Percentiles rank a stretch among this genome's conserved stretches.
Evolutionary conservation across 2,797 vertebrate species (phyloP).

Genomic region (Gouania willdenowi): DNA sequence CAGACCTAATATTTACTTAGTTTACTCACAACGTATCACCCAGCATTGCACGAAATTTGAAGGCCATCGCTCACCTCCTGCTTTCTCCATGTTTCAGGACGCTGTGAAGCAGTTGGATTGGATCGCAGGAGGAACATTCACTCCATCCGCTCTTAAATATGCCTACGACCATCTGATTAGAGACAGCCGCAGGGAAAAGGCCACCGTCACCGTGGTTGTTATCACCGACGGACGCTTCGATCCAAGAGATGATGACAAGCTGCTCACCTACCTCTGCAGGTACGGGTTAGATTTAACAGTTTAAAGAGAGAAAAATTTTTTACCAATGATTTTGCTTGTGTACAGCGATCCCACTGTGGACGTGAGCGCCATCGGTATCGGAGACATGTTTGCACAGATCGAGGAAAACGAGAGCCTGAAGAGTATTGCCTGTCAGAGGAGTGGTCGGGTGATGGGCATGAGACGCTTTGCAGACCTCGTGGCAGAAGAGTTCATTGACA

Average conservation of each 20-base stretch:
- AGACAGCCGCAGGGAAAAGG: constrained; percentile 84
- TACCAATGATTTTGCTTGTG: too few species aligned
- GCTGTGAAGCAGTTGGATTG: constrained; percentile 91
- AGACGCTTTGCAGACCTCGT: constrained; percentile 92
- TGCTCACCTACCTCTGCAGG: constrained; percentile 84
- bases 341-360: constrained; percentile 69
- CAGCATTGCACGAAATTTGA: too few species aligned
- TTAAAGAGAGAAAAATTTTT: too few species aligned
- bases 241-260: constrained; percentile 86
- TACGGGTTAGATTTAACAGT: not conserved
- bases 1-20: too few species aligned
- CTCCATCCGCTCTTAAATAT: constrained; percentile 92
- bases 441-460: constrained; percentile 85
- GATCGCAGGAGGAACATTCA: constrained; percentile 98
- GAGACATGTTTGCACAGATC: constrained; percentile 90
- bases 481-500: constrained; percentile 92
- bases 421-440: constrained; percentile 85
- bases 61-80: not conserved
- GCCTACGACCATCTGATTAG: constrained; percentile 93
- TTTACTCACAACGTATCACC: too few species aligned
- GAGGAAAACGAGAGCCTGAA: constrained; percentile 88
- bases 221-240: constrained; percentile 96
- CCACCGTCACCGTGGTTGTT: constrained; percentile 92
- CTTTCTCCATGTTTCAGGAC: constrained; percentile 59
- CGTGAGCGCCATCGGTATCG: constrained; percentile 93